Base-by-base conservation (phyloP, 2,113 vertebrate species). In the Muntiacus reevesi region DNA sequence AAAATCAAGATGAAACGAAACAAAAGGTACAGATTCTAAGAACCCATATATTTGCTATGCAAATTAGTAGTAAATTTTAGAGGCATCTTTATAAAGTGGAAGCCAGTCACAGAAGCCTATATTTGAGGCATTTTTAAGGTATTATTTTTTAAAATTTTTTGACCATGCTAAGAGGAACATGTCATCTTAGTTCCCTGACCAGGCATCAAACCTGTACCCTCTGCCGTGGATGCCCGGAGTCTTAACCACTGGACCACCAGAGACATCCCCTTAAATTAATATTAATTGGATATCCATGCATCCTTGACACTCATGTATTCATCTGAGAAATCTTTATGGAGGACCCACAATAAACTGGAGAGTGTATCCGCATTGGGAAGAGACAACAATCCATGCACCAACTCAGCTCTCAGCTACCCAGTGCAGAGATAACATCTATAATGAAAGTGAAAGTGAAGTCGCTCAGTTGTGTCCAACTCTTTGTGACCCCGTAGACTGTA, bases 391-490 rank as follows among this genome's bases (percentile, higher is more conserved):
- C 2, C 11, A 62, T 76, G 47, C 4, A 78, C n/a, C 47, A 27
- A 30, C 27, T 92, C 64, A 86, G 3, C 28, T 64, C 62, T 86
- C 28, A 57, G 8, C 10, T 43, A 36, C 2, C 30, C 19, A 86
- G 33, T 12, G 21, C 8, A 94, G 40, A 71, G 64, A 27, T 12
- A 36, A 6, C 9, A 36, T 36, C 19, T 21, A 6, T 71, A 36
- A 23, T 36, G 19, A 36, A 71, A 36, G 5, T 36, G n/a, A 71
- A 71, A 71, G 64, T 71, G 64, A 36, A 71, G 64, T 12, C 19
- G 0, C 2, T 36, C n/a, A 23, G 64, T 71, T n/a, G 1, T 71
- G n/a, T 12, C 19, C 4, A 21, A 71, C 64, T 23, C n/a, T 71
- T 71, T 36, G 10, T 0, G n/a, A 71, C n/a, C n/a, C 64, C 9